A percentile compares a stretch with the other conserved stretches of the same genome.
These are phyloP conservation scores for Rhabdomys pumilio DNA, from an alignment of 2,797 vertebrate species.

Conservation along the genomic window DNA sequence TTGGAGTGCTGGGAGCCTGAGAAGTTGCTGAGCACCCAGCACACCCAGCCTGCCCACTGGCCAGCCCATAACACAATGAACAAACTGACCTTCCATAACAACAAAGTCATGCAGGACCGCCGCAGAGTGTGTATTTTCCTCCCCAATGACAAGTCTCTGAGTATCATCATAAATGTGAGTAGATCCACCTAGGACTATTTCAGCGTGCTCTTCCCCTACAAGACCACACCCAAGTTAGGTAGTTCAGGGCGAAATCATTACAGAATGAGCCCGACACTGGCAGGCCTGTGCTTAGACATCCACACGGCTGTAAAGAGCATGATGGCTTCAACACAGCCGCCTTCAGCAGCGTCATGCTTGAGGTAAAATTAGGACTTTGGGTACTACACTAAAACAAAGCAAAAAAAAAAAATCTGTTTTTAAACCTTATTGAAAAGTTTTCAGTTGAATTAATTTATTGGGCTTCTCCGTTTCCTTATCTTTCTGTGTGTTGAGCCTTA, in stretches of 20 bases:
- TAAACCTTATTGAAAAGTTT: not conserved
- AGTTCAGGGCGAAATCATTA: not conserved
- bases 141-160: slow-evolving; percentile 97
- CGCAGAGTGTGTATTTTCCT: slow-evolving; percentile 99
- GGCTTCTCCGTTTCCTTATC: not conserved
- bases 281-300: not conserved
- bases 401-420: not conserved
- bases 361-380: slow-evolving; percentile 19
- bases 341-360: not conserved
- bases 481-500: not conserved
- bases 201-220: not conserved
- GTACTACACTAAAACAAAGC: not conserved
- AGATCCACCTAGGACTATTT: not conserved
- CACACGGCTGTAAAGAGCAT: not conserved
- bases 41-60: slow-evolving; percentile 74
- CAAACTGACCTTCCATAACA: slow-evolving; percentile 98
- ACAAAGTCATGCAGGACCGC: slow-evolving; percentile 99
- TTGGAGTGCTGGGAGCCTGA: slow-evolving; percentile 72
- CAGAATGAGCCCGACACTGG: not conserved
- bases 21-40: slow-evolving; percentile 63
- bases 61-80: slow-evolving; percentile 93
- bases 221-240: slow-evolving; percentile 16
- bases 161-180: slow-evolving; percentile 98
- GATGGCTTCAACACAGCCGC: not conserved
- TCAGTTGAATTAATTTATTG: not conserved